Conservation (phyloP, 2,113 vertebrate species). For the Amphiprion ocellaris region DNA sequence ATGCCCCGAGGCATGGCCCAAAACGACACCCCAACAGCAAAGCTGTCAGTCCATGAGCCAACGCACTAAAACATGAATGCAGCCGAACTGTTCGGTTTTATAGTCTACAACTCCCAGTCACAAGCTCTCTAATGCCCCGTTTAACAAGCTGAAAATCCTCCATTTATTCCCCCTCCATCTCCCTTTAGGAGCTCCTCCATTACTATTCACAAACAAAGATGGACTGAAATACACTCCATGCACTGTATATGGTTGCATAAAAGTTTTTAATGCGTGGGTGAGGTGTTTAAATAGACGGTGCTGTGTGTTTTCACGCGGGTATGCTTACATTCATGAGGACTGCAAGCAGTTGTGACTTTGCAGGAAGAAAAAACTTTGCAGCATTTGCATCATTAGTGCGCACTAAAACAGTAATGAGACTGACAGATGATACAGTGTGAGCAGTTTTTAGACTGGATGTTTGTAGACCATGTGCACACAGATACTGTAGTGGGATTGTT, state of each 20-base stretch:
- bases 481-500: background rate
- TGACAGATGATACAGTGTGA: background rate
- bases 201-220: conserved; percentile 75
- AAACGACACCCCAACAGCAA: conserved; percentile 75
- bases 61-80: conserved; percentile 81
- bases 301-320: background rate
- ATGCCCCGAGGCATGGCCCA: conserved; percentile 65
- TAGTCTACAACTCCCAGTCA: conserved; percentile 80
- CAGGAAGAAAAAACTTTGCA: conserved; percentile 1
- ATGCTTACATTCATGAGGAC: conserved; percentile 1
- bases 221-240: conserved; percentile 45
- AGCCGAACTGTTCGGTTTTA: conserved; percentile 79
- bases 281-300: conserved; percentile 22
- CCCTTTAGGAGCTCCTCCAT: conserved; percentile 71
- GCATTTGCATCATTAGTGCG: background rate
- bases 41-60: conserved; percentile 79
- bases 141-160: conserved; percentile 85
- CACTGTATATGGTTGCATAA: conserved; percentile 8
- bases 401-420: background rate
- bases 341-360: conserved; percentile 9
- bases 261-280: conserved; percentile 49
- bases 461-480: background rate
- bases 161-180: conserved; percentile 72
- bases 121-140: conserved; percentile 81
- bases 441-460: background rate